Percentiles rank a stretch among this genome's conserved stretches.
Conservation (phyloP, 2,797 vertebrate species). For the Gymnothorax javanicus region DNA sequence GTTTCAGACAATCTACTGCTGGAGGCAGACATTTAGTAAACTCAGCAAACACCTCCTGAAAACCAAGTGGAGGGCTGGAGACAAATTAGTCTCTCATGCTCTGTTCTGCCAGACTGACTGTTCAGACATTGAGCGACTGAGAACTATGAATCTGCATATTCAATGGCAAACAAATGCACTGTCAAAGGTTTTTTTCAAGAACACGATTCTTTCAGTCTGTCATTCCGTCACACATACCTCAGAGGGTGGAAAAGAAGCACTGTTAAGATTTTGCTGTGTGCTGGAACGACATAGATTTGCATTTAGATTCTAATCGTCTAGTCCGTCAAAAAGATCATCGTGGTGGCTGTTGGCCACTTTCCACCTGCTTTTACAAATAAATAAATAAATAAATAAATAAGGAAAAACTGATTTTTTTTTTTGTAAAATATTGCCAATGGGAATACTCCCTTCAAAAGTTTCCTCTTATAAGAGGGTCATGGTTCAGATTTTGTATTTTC, state of each 20-base stretch:
- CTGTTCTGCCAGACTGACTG: background rate
- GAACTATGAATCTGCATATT: background rate
- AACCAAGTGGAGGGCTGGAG: background rate
- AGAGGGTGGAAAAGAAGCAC: background rate
- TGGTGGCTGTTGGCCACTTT: background rate
- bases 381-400: background rate
- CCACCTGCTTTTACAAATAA: background rate
- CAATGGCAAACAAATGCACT: background rate
- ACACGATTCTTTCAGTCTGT: background rate
- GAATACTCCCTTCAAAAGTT: background rate
- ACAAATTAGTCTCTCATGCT: background rate
- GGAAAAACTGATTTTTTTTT: background rate
- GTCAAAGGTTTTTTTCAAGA: background rate
- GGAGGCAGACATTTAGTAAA: slow-evolving; percentile 15
- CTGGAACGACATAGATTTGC: background rate
- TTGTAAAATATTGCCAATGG: background rate
- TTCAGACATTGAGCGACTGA: background rate
- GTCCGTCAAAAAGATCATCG: background rate
- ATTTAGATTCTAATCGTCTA: background rate
- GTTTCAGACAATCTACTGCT: slow-evolving; percentile 16
- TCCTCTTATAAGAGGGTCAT: background rate
- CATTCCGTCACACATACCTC: background rate
- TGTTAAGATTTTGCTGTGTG: background rate
- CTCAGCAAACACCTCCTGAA: slow-evolving; percentile 3
- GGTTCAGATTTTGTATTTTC: background rate